Evolutionary conservation across 2,113 vertebrate genomes (phyloP), one percentile per base, ranked within the genome.

Genomic region (Galbula dea): DNA sequence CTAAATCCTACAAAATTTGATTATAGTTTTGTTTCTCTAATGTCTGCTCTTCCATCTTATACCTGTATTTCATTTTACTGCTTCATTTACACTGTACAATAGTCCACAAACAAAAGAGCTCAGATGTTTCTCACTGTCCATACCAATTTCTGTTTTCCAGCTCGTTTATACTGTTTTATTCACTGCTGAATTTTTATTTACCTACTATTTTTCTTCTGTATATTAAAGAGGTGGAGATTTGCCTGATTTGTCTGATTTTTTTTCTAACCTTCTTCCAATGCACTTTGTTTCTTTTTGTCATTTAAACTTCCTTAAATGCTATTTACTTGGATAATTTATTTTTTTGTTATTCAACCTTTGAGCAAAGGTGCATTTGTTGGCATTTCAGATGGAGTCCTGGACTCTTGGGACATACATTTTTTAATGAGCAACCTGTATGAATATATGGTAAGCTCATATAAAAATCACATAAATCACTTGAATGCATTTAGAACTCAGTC

Each of bases 321-420:
- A 45, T 55, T 92, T 77, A 48, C 67, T 62, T 54, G 45, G 57
- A 18, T 67, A 29, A 24, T 92, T 94, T 45, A 24, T 92, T 94
- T 45, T 67, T 80, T 48, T 68, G 29, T 66, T 79, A 19, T 20
- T 72, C 0, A 1, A 39, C 89, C 73, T 88, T 93, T 83, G 13
- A 88, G 24, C 46, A 41, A 91, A 88, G 54, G 61, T 90, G 86
- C 14, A 61, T 94, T 68, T 63, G 79, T 55, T 88, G 51, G n/a
- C 78, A 86, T 93, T 97, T 95, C 88, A 57, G 58, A 82, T 51
- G n/a, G 74, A 57, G 61, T 81, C 90, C 83, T 59, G 75, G 15
- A 34, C 37, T 52, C 37, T 17, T 30, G 34, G 17, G 59, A 65
- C 15, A 39, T 1, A 1, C 19, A 52, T 57, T 92, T 88, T 91